phyloP scores from a whole-genome alignment of 2,113 vertebrate species.

The Seriola aureovittata region DNA sequence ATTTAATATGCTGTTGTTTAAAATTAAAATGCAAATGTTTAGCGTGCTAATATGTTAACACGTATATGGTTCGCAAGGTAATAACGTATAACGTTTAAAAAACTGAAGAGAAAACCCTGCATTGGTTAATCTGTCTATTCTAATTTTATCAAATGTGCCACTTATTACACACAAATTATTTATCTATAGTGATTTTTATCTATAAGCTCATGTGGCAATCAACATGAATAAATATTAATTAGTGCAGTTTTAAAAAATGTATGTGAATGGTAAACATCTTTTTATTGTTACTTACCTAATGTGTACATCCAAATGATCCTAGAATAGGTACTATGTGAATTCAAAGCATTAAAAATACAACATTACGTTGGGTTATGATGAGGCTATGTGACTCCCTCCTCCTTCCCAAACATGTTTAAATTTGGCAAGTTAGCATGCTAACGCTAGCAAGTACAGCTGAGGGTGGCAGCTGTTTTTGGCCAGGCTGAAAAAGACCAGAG shows the following conservation, averaged over 20 bases:
- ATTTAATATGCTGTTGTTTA: neutral
- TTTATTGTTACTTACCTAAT: neutral
- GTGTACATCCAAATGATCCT: neutral
- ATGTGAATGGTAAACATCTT: no score
- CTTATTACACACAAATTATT: neutral
- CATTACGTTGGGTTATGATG: neutral
- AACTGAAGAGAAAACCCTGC: no score
- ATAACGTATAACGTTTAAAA: neutral
- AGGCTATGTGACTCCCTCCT: neutral
- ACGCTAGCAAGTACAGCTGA: neutral
- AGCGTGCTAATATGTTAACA: neutral
- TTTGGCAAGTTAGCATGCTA: no score
- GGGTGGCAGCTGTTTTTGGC: neutral
- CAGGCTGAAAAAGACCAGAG: neutral
- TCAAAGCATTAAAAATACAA: neutral
- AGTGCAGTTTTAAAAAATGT: no score
- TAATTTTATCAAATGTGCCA: neutral
- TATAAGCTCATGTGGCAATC: neutral
- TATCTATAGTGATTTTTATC: neutral
- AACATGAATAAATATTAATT: neutral
- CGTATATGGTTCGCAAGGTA: neutral
- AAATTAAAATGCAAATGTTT: no score
- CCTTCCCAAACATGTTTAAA: no score
- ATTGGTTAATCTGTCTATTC: neutral
- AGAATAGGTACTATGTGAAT: neutral